Base-by-base conservation (phyloP, 2,888 invertebrate species). In the Himalopsyche kuldschensis region DNA sequence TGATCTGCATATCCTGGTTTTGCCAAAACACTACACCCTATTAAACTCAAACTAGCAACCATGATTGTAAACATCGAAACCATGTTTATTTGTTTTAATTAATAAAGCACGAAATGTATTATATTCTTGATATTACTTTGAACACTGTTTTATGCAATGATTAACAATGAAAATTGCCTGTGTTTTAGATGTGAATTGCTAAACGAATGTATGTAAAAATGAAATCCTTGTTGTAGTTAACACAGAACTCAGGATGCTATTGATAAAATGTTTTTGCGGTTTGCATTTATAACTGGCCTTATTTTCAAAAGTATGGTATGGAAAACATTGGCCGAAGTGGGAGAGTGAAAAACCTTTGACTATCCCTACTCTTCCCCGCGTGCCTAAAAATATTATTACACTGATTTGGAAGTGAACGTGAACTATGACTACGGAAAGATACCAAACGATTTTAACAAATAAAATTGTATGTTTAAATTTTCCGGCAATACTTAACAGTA, bases 261-360 rank as follows among this genome's bases (percentile, higher is more conserved):
- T 69, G 69, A 15, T 69, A 69, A 69, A 69, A 69, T 69, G 69
- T 69, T 69, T 69, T 69, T 69, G 69, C 30, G 69, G 69, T 69
- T 69, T 69, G 89, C 89, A 90, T 90, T 91, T 91, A 91, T 91
- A 91, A 89, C 89, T 90, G 90, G 91, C 91, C 91, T 91, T 90
- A 91, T 90, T 91, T 87, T 88, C 88, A 88, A 87, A 88, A 32
- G 84, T 87, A 86, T 84, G 82, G 86, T 69, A 30, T 84, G 90
- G 89, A 91, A 91, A 91, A 90, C 89, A 87, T 90, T 89, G 90
- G 90, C 90, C 91, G 90, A 91, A 27, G 69, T 27, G 80, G 69
- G 80, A 82, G 32, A 32, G 76, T 69, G 81, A 75, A 80, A 84
- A 81, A 79, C 79, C 79, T 84, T 76, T 75, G 76, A 41, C 35